Percentiles rank a stretch among this genome's conserved stretches.
phyloP scores from a whole-genome alignment of 37 sponge, comb jelly and placozoan species.

The Beroe ovata region DNA sequence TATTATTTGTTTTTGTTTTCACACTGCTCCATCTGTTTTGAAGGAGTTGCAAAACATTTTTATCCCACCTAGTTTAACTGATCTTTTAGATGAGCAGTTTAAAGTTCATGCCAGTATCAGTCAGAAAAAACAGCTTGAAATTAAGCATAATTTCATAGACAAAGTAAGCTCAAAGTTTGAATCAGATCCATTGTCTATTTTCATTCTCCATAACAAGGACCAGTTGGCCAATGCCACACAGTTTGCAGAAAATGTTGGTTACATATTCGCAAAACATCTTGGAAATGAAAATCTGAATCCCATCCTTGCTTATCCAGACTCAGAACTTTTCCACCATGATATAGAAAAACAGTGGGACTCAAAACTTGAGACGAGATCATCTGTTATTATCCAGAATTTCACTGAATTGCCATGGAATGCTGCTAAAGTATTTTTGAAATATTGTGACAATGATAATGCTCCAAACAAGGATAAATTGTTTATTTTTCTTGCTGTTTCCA shows the following conservation, averaged over 20 bases:
- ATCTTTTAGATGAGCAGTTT: neutral
- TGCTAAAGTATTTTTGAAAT: slow-evolving; percentile 38
- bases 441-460: slow-evolving; percentile 59
- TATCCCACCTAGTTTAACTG: neutral
- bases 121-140: neutral
- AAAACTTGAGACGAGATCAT: neutral
- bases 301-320: neutral
- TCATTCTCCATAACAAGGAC: neutral
- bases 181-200: slow-evolving; percentile 40
- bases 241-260: slow-evolving; percentile 19
- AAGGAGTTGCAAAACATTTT: too few relatives aligned
- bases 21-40: too few relatives aligned
- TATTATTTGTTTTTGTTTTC: too few relatives aligned
- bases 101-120: neutral
- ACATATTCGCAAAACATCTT: neutral
- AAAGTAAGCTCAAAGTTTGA: neutral
- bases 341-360: neutral
- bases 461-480: neutral
- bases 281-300: neutral
- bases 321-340: neutral
- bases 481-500: neutral
- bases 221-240: neutral
- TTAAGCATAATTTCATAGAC: neutral
- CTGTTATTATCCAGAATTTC: slow-evolving; percentile 26
- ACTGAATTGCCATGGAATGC: neutral